A percentile compares a stretch with the other conserved stretches of the same genome.
phyloP scores from a whole-genome alignment of 2,888 invertebrate species.

The Euplexia lucipara region DNA sequence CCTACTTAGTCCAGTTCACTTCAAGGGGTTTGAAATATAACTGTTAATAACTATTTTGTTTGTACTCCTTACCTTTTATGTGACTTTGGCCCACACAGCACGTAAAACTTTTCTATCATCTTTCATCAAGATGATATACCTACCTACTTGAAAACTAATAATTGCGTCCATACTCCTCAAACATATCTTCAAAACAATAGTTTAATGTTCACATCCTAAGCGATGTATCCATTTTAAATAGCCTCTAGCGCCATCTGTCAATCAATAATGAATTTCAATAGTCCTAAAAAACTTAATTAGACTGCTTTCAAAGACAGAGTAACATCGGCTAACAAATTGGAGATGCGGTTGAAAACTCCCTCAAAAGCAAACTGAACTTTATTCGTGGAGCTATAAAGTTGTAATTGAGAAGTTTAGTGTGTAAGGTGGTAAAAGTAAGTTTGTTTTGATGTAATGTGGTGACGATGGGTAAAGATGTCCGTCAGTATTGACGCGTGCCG shows the following conservation, averaged over 20 bases:
- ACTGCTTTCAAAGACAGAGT: slow-evolving; percentile 87
- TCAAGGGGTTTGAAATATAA: neutral
- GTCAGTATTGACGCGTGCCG: slow-evolving; percentile 89
- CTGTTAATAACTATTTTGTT: neutral
- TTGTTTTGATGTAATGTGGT: slow-evolving; percentile 83
- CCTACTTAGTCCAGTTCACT: no score
- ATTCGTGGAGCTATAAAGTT: slow-evolving; percentile 65
- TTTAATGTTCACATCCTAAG: slow-evolving; percentile 75
- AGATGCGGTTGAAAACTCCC: slow-evolving; percentile 42
- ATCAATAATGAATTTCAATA: slow-evolving; percentile 88
- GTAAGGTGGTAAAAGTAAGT: slow-evolving; percentile 59
- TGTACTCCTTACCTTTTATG: neutral
- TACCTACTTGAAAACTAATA: slow-evolving; percentile 53
- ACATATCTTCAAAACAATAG: slow-evolving; percentile 61
- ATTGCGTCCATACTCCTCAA: slow-evolving; percentile 51
- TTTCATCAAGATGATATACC: no score
- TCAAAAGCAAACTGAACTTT: slow-evolving; percentile 56
- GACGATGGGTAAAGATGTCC: slow-evolving; percentile 89
- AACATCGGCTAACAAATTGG: slow-evolving; percentile 72
- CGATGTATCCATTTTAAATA: slow-evolving; percentile 84
- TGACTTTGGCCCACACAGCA: slow-evolving; percentile 67
- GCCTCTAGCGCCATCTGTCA: slow-evolving; percentile 90
- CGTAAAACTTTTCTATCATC: slow-evolving; percentile 56
- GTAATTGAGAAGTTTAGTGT: slow-evolving; percentile 53
- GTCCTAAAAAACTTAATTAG: slow-evolving; percentile 89